Evolutionary conservation across 2,888 invertebrate species (phyloP).

Genomic region (Conops quadrifasciatus): DNA sequence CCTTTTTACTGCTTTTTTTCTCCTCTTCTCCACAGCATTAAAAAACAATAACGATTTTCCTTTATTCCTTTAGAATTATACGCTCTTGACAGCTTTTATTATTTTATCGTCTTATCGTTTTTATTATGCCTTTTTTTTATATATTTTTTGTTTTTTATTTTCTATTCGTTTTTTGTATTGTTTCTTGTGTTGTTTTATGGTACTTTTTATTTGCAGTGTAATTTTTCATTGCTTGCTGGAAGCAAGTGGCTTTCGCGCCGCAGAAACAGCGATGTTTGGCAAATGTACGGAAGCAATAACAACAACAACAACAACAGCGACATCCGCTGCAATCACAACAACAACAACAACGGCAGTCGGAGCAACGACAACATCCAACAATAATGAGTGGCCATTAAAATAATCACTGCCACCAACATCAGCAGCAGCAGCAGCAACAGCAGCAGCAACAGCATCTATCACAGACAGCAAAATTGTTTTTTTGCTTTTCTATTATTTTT

Average conservation of each 20-base stretch:
- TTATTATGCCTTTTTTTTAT: background rate
- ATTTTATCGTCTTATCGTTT: background rate
- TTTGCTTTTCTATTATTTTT: too few relatives aligned
- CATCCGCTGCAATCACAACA: background rate
- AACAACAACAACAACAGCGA: too few relatives aligned
- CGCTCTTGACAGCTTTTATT: slow-evolving; percentile 1
- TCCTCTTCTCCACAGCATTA: background rate
- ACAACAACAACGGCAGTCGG: too few relatives aligned
- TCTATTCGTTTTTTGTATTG: background rate
- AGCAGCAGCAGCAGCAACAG: too few relatives aligned
- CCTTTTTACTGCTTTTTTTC: background rate
- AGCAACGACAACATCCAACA: too few relatives aligned
- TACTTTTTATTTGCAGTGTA: background rate
- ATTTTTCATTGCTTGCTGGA: background rate
- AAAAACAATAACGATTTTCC: background rate
- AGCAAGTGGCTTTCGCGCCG: background rate
- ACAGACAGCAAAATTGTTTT: too few relatives aligned
- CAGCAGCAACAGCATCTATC: too few relatives aligned
- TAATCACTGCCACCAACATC: too few relatives aligned
- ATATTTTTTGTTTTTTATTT: background rate
- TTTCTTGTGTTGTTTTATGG: background rate
- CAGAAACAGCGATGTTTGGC: background rate
- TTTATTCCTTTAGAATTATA: background rate
- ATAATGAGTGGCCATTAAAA: too few relatives aligned
- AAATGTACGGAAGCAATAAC: too few relatives aligned